These are phyloP conservation scores for Oreochromis grahami DNA, from an alignment of 2,797 vertebrate genomes.

Conservation along the genomic window DNA sequence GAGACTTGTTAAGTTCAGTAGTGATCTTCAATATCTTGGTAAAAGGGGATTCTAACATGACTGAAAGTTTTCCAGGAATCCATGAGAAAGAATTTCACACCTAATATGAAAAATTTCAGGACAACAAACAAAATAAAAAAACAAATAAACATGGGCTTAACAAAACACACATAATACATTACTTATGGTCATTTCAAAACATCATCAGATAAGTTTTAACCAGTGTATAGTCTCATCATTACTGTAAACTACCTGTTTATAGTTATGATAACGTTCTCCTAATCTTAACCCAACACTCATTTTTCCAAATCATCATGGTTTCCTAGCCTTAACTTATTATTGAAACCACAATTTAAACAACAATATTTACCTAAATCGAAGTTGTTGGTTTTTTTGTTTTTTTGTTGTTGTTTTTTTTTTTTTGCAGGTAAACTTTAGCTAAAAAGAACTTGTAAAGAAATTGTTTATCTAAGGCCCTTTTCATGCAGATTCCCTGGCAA, in stretches of 20 bases:
- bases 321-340: not conserved
- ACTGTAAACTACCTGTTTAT: no score
- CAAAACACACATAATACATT: not conserved
- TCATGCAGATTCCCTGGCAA: not conserved
- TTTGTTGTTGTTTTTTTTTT: not conserved
- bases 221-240: not conserved
- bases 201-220: not conserved
- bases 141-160: not conserved
- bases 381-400: not conserved
- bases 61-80: not conserved
- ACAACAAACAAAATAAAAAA: not conserved
- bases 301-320: not conserved
- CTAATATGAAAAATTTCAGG: not conserved
- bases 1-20: not conserved
- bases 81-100: not conserved
- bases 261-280: rapidly evolving
- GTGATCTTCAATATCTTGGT: slow-evolving; percentile 13
- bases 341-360: not conserved
- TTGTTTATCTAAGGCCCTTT: not conserved
- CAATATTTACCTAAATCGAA: not conserved
- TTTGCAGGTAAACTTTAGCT: not conserved
- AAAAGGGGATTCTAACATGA: not conserved
- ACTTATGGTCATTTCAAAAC: not conserved
- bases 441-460: not conserved
- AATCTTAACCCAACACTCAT: not conserved